A percentile compares a stretch with the other conserved stretches of the same genome.
phyloP scores from a whole-genome alignment of 2,888 invertebrate species.

The Nemotelus nigrinus region DNA sequence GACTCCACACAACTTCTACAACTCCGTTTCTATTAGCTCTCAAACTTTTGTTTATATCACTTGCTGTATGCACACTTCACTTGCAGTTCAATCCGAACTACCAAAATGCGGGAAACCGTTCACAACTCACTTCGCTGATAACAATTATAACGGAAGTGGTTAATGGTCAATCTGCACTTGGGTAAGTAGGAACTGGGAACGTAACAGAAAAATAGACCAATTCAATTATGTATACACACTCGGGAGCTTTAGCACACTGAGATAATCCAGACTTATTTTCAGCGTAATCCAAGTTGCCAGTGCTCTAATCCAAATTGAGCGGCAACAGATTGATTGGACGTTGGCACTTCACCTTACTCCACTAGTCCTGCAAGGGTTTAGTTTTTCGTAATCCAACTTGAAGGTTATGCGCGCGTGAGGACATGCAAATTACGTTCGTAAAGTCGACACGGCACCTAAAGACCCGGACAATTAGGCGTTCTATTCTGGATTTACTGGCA shows the following conservation, averaged over 20 bases:
- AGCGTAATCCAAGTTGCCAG: background rate
- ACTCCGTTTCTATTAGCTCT: conserved; percentile 6
- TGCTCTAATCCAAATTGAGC: background rate
- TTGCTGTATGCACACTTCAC: background rate
- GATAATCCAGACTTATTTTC: background rate
- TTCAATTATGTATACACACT: background rate
- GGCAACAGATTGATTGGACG: background rate
- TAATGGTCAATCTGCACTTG: background rate
- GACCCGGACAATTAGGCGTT: background rate
- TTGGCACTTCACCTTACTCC: background rate
- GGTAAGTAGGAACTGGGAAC: conserved; percentile 10
- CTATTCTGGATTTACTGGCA: background rate
- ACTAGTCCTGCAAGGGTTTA: background rate
- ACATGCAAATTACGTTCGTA: background rate
- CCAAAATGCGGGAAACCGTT: background rate
- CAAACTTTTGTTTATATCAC: conserved; percentile 4
- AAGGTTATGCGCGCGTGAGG: too few species aligned
- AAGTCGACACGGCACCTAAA: background rate
- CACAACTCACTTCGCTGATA: background rate
- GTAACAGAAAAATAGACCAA: too few species aligned
- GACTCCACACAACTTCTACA: background rate
- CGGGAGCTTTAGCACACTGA: background rate
- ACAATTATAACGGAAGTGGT: conserved; percentile 20
- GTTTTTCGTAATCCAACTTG: background rate
- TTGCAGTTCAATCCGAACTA: conserved; percentile 8